phyloP scores from a whole-genome alignment of 2,888 invertebrate genomes.

The Tribolium freemani region DNA sequence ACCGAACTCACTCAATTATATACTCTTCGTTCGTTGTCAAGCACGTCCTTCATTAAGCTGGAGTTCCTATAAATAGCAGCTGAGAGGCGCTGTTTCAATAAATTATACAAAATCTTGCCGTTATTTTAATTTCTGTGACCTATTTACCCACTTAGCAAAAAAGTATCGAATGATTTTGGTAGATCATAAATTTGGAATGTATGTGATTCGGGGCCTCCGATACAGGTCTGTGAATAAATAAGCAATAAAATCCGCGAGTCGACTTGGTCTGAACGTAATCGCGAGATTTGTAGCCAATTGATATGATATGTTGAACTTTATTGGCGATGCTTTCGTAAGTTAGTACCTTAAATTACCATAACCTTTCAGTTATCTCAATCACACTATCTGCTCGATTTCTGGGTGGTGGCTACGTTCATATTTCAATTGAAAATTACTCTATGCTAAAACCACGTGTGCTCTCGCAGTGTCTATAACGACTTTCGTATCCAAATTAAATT shows the following conservation, averaged over 20 bases:
- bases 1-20: background rate
- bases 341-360: conserved; percentile 43
- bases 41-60: background rate
- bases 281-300: conserved; percentile 62
- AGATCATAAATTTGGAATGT: conserved; percentile 28
- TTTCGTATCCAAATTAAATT: conserved; percentile 13
- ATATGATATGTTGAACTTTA: conserved; percentile 55
- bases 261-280: conserved; percentile 55
- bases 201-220: conserved; percentile 29
- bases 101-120: background rate
- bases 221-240: conserved; percentile 41
- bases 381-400: conserved; percentile 16
- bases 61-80: background rate
- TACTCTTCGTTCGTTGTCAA: background rate
- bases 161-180: background rate
- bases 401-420: conserved; percentile 21
- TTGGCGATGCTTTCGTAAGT: conserved; percentile 31
- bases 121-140: conserved; percentile 1
- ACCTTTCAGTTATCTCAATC: conserved; percentile 37
- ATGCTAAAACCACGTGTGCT: conserved; percentile 24
- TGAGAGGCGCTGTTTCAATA: background rate
- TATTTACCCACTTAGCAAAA: background rate
- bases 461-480: background rate
- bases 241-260: conserved; percentile 44
- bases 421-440: conserved; percentile 31